A percentile compares a stretch with the other conserved stretches of the same genome.
Evolutionary conservation across 2,113 vertebrate species (phyloP).

Genomic region (Hypocryptadius cinnamomeus): DNA sequence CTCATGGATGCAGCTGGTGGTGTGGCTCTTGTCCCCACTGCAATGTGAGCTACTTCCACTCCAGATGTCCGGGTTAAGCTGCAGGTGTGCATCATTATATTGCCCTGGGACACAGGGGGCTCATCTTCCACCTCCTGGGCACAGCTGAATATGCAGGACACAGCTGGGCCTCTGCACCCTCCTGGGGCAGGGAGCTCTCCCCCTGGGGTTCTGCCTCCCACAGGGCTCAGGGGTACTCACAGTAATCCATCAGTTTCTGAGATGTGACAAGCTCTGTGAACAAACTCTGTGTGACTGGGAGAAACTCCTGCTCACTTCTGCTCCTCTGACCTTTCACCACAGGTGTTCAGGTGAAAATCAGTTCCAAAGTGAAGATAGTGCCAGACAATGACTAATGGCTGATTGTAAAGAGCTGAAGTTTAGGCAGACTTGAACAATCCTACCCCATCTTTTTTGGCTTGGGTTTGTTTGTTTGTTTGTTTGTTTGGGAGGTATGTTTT

Average conservation of each 20-base stretch:
- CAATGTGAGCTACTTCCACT: background rate
- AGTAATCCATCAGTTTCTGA: background rate
- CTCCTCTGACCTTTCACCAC: background rate
- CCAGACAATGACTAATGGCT: background rate
- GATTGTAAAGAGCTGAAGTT: background rate
- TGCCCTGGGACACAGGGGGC: background rate
- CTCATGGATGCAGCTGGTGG: background rate
- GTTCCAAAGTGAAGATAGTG: background rate
- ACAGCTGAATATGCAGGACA: background rate
- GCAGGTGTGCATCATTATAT: background rate
- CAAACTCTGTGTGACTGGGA: background rate
- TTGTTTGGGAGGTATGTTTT: background rate
- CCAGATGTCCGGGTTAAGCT: background rate
- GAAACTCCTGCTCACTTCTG: background rate
- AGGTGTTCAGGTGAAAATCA: background rate
- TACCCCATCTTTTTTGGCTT: background rate
- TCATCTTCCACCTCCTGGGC: background rate
- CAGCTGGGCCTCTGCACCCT: background rate
- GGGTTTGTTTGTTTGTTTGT: background rate
- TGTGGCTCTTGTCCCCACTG: background rate
- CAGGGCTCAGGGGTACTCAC: background rate
- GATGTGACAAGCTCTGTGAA: background rate
- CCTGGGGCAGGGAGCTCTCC: background rate
- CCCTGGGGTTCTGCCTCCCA: background rate
- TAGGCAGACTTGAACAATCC: background rate